Evolutionary conservation across 1,140 invertebrate genomes (phyloP).

Genomic region (Trissolcus basalis): DNA sequence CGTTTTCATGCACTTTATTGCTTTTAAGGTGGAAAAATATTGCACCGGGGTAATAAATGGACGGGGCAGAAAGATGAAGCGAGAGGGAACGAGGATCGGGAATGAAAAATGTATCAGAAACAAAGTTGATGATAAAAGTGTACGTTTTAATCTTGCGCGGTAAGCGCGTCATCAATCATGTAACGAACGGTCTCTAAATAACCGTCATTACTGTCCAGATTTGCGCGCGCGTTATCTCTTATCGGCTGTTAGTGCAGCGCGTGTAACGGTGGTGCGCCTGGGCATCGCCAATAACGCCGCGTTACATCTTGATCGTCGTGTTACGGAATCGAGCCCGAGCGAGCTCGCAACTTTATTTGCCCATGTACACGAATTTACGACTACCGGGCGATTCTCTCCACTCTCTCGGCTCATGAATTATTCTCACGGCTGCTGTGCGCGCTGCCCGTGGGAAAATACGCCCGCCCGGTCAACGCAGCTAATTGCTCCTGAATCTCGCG

Average conservation of each 20-base stretch:
- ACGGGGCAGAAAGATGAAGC: too few species aligned
- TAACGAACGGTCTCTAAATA: conserved; percentile 25
- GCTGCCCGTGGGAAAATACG: conserved; percentile 73
- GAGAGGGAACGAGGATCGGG: too few species aligned
- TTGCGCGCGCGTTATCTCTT: conserved; percentile 18
- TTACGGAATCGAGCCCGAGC: conserved; percentile 42
- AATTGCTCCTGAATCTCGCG: conserved; percentile 65
- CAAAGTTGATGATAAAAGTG: background rate
- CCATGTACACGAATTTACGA: conserved; percentile 54
- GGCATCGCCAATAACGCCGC: conserved; percentile 31
- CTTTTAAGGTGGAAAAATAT: too few species aligned
- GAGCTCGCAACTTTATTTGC: conserved; percentile 38
- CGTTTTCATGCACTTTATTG: too few species aligned
- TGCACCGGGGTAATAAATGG: too few species aligned
- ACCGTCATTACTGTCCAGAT: conserved; percentile 30
- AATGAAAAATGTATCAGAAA: too few species aligned
- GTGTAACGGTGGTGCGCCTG: conserved; percentile 23
- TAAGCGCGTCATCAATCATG: conserved; percentile 9
- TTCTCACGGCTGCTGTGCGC: conserved; percentile 67
- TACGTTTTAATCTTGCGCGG: background rate
- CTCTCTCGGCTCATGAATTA: conserved; percentile 69
- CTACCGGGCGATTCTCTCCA: conserved; percentile 42
- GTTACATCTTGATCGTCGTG: conserved; percentile 50
- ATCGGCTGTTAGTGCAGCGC: conserved; percentile 6
- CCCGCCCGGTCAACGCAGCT: conserved; percentile 65